Percentiles rank a stretch among this genome's conserved stretches.
Conservation (phyloP, 2,113 vertebrate genomes). For the Carassius auratus region DNA sequence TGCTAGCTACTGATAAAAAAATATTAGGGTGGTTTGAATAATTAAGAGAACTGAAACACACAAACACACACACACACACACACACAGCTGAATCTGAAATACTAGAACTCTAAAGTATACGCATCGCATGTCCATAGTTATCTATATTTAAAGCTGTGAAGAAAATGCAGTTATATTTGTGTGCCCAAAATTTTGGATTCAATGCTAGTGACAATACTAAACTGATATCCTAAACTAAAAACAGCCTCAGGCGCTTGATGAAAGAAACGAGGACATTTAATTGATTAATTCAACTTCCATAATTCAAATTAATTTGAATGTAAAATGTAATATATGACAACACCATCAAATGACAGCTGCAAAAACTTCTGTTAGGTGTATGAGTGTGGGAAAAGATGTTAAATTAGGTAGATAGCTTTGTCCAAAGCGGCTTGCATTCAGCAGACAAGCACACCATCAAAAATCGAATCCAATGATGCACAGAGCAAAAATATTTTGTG, state of each 20-base stretch:
- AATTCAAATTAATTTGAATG: background rate
- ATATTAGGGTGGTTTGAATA: background rate
- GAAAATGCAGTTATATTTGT: background rate
- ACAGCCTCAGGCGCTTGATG: background rate
- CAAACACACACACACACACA: background rate
- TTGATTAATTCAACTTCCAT: background rate
- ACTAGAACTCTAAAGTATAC: background rate
- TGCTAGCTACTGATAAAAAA: constrained; percentile 3
- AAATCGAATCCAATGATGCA: background rate
- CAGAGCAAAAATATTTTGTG: background rate
- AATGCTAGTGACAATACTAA: background rate
- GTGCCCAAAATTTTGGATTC: background rate
- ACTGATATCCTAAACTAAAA: background rate
- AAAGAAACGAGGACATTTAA: background rate
- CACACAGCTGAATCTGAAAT: background rate
- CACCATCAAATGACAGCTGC: background rate
- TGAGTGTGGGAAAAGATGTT: background rate
- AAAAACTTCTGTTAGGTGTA: background rate
- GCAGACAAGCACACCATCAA: background rate
- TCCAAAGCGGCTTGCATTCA: background rate
- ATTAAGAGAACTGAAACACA: background rate
- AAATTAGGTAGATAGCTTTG: background rate
- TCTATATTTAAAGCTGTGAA: background rate
- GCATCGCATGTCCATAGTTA: background rate
- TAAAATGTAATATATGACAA: background rate